Evolutionary conservation across 2,113 vertebrate species (phyloP).

Genomic region (Neotoma lepida): DNA sequence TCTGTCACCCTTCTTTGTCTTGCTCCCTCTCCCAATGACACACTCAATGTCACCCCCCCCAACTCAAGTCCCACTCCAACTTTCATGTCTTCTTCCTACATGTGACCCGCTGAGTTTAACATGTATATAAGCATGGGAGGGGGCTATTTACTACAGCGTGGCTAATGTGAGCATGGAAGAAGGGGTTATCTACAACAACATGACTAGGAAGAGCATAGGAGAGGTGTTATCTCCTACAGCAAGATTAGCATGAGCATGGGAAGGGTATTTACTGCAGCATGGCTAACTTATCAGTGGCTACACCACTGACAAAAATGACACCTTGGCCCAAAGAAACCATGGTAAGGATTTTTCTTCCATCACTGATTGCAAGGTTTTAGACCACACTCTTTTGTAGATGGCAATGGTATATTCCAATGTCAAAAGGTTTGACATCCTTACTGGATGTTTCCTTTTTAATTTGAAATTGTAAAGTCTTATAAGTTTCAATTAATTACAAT

Average conservation of each 20-base stretch:
- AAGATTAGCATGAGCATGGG: not conserved
- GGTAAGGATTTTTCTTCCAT: not conserved
- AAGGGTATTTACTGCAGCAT: not conserved
- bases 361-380: not conserved
- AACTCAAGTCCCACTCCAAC: not conserved
- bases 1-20: not conserved
- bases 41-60: too few species aligned
- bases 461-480: not conserved
- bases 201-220: not conserved
- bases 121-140: not conserved
- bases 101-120: not conserved
- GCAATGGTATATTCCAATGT: too few species aligned
- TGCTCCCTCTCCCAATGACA: too few species aligned
- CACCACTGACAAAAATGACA: not conserved
- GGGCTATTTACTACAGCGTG: too few species aligned
- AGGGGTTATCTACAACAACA: not conserved
- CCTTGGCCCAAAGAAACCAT: not conserved
- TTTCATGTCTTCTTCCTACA: not conserved
- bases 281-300: not conserved
- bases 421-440: not conserved
- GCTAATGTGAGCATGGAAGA: too few species aligned
- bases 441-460: not conserved
- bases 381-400: not conserved
- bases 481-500: not conserved
- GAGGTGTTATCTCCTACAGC: not conserved